Percentiles rank a stretch among this genome's conserved stretches.
These are phyloP conservation scores for Heterodera filipjevi DNA, from an alignment of 2,888 invertebrate species.

Conservation along the genomic window DNA sequence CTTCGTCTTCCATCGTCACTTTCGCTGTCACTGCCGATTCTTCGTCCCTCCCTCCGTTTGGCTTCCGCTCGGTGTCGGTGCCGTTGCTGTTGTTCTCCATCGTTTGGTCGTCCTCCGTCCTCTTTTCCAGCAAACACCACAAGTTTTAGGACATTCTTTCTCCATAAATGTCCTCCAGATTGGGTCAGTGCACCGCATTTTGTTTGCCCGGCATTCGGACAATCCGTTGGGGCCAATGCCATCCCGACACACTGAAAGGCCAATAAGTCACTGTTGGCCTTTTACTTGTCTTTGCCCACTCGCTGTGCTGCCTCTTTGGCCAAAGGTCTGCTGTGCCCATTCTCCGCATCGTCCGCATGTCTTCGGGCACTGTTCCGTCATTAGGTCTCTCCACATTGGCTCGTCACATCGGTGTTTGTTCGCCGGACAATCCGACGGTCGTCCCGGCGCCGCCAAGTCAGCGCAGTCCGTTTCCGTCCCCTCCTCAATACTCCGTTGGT, in stretches of 20 bases:
- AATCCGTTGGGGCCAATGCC: constrained; percentile 32
- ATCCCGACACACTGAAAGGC: constrained; percentile 33
- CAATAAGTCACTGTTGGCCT: neutral
- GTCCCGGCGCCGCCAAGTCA: constrained; percentile 34
- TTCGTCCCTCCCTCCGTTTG: neutral
- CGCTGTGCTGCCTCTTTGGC: neutral
- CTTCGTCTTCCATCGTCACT: neutral
- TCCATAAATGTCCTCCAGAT: constrained; percentile 37
- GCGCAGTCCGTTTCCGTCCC: constrained; percentile 22
- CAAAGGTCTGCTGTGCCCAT: constrained; percentile 9
- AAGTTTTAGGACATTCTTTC: constrained; percentile 36
- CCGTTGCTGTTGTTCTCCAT: neutral
- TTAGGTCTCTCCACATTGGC: constrained; percentile 36
- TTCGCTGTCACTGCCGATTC: neutral
- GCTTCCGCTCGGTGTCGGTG: neutral
- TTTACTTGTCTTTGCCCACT: neutral
- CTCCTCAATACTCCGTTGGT: neutral
- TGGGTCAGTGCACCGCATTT: constrained; percentile 28
- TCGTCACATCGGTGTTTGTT: constrained; percentile 40
- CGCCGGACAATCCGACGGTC: constrained; percentile 35
- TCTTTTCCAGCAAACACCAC: constrained; percentile 27
- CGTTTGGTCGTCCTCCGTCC: neutral
- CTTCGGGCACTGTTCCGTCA: constrained; percentile 43
- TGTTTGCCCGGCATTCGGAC: constrained; percentile 41
- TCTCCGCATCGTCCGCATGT: constrained; percentile 41